Conservation (phyloP, 2,888 invertebrate species). For the Conchocele bisecta region DNA sequence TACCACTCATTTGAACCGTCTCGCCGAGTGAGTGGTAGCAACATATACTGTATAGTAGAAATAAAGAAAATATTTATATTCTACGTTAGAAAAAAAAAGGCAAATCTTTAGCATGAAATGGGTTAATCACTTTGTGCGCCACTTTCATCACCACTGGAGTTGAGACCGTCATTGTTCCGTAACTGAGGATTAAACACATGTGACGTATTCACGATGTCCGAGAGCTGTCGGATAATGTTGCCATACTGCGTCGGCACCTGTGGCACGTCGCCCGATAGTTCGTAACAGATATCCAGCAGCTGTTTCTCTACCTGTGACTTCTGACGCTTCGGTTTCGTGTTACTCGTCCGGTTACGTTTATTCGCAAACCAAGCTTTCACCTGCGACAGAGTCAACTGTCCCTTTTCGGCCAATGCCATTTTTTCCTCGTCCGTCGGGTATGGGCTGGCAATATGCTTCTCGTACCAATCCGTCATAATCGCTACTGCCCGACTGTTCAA, state of each 20-base stretch:
- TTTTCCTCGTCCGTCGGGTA: slow-evolving; percentile 78
- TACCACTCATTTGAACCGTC: no score
- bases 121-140: slow-evolving; percentile 31
- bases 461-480: slow-evolving; percentile 76
- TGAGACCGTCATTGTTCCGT: neutral
- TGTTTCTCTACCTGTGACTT: slow-evolving; percentile 69
- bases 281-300: slow-evolving; percentile 66
- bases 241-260: slow-evolving; percentile 61
- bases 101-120: neutral
- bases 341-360: slow-evolving; percentile 76
- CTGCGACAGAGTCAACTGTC: slow-evolving; percentile 70
- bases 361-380: slow-evolving; percentile 81
- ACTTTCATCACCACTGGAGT: slow-evolving; percentile 47
- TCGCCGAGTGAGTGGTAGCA: no score
- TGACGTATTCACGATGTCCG: slow-evolving; percentile 66
- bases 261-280: slow-evolving; percentile 46
- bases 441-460: slow-evolving; percentile 72
- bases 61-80: no score
- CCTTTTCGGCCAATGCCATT: slow-evolving; percentile 68
- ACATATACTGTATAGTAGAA: no score
- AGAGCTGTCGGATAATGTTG: slow-evolving; percentile 69
- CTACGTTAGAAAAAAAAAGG: no score
- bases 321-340: slow-evolving; percentile 77
- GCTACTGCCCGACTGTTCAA: slow-evolving; percentile 68
- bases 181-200: slow-evolving; percentile 59